Percentiles rank a stretch among this genome's conserved stretches.
Conservation (phyloP, 2,797 vertebrate species). For the Smutsia temminckii region DNA sequence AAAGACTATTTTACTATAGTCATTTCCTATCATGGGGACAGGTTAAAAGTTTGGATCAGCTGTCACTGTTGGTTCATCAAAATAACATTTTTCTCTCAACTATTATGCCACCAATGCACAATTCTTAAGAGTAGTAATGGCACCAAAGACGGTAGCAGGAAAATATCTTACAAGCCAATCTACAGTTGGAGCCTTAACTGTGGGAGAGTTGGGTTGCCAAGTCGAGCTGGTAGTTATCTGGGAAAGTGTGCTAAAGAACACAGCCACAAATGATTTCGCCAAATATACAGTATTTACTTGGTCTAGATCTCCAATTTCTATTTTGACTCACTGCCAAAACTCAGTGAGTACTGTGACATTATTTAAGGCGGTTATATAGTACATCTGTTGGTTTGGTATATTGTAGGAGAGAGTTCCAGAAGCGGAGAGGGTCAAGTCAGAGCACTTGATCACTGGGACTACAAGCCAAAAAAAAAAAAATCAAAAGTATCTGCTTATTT, state of each 20-base stretch:
- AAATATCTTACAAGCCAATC: conserved; percentile 68
- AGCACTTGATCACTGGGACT: conserved; percentile 72
- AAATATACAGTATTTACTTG: conserved; percentile 84
- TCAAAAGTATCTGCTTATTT: conserved; percentile 70
- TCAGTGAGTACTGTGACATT: conserved; percentile 79
- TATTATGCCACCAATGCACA: conserved; percentile 21
- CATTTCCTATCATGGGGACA: conserved; percentile 12
- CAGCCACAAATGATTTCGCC: conserved; percentile 83
- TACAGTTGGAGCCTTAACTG: conserved; percentile 73
- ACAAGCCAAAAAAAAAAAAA: conserved; percentile 65
- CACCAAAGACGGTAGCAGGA: conserved; percentile 52
- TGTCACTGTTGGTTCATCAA: conserved; percentile 65
- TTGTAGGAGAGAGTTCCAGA: conserved; percentile 61
- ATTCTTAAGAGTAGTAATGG: conserved; percentile 37
- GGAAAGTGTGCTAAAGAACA: conserved; percentile 82
- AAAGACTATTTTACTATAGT: not conserved
- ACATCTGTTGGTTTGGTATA: conserved; percentile 72
- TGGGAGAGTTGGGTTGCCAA: conserved; percentile 79
- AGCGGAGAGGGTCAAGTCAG: conserved; percentile 40
- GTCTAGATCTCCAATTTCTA: conserved; percentile 82
- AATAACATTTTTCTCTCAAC: conserved; percentile 56
- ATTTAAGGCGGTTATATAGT: conserved; percentile 75
- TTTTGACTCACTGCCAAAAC: conserved; percentile 79
- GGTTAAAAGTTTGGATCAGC: conserved; percentile 61
- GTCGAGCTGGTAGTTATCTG: conserved; percentile 83